Base-by-base conservation (phyloP, 1,140 invertebrate species). In the Magallana gigas region DNA sequence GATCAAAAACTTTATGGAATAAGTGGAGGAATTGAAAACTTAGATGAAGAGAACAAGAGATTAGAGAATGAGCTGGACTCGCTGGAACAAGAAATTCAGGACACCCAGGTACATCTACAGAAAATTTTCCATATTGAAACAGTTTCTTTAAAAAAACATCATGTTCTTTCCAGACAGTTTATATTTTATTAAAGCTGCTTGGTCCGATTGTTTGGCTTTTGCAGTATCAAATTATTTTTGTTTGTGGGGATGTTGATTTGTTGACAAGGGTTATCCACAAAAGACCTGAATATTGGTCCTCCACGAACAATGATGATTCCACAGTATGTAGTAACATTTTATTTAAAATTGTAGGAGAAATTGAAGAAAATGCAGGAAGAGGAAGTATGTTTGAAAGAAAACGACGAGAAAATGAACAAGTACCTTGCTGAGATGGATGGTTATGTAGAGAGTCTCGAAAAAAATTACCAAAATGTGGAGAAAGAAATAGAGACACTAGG, bases 1-100 rank as follows among this genome's bases (percentile, higher is more conserved):
- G 92, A 90, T 83, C 81, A 91, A 56, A 92, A 91, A 58, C 90
- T 90, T 81, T 86, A 89, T 68, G 90, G 91, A 6, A 81, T 83
- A 83, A 85, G 76, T 29, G 90, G 88, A 76, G 91, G 89, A 5
- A 87, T 91, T 18, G 89, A 91, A 14, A 86, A 85, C 23, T 76
- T 91, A 62, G 82, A 90, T 48, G 84, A 88, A 8, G 91, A 92
- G 58, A 91, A 90, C 80, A 88, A 68, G 59, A 64, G 85, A 9
- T 62, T 92, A 3, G 83, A 84, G 64, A 76, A 91, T 68, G 91
- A 92, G 82, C 85, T 92, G 29, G 90, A 90, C 23, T 11, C 90
- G 3, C 80, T 92, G 14, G 90, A 91, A 83, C 82, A 92, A 85
- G 89, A 91, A 64, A 83, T 87, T 60, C 68, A 76, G 23, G 68